Evolutionary conservation across 2,797 vertebrate genomes (phyloP).

Genomic region (Dromococcyx pavoninus): DNA sequence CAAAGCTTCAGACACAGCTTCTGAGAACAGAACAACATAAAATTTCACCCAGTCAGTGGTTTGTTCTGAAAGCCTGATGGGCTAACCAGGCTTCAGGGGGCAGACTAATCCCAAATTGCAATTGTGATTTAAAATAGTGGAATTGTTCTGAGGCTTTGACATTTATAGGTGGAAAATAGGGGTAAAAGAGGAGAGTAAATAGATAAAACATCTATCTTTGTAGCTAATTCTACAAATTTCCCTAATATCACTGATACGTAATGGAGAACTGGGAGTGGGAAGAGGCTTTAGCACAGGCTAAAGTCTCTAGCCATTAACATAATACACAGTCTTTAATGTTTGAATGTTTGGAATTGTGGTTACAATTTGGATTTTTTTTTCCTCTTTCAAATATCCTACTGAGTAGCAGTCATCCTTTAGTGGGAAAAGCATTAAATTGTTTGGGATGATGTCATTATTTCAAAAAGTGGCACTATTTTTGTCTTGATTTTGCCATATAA

Average conservation of each 20-base stretch:
- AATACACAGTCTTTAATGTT: background rate
- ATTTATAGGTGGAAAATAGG: background rate
- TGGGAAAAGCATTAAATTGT: background rate
- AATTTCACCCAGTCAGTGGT: background rate
- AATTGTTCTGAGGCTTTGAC: background rate
- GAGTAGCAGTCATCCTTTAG: background rate
- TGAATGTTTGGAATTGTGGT: background rate
- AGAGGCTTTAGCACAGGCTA: background rate
- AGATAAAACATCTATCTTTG: background rate
- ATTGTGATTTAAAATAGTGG: background rate
- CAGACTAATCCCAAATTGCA: background rate
- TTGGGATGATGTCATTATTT: background rate
- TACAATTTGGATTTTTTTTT: background rate
- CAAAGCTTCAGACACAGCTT: background rate
- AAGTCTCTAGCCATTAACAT: background rate
- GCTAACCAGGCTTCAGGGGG: background rate
- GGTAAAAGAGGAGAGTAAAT: background rate
- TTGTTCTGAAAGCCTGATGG: background rate
- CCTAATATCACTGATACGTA: background rate
- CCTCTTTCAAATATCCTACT: background rate
- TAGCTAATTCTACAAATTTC: background rate
- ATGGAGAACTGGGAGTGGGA: background rate
- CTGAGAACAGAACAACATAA: background rate
- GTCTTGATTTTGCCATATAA: background rate
- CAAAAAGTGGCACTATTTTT: background rate